Percentiles rank a stretch among this genome's conserved stretches.
phyloP scores from a whole-genome alignment of 2,888 invertebrate species.

The Hedya salicella region DNA sequence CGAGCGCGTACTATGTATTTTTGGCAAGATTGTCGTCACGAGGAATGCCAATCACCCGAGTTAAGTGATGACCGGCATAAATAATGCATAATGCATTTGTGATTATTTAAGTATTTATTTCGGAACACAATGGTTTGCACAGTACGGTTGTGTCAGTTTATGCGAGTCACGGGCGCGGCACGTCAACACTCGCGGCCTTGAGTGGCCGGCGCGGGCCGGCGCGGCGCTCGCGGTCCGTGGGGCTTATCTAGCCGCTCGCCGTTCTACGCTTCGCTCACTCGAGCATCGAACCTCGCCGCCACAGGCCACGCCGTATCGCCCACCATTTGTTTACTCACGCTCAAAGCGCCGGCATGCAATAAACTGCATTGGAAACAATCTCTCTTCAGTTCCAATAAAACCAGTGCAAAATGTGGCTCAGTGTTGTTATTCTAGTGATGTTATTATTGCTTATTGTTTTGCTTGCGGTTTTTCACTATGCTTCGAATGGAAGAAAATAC shows the following conservation, averaged over 20 bases:
- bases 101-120: slow-evolving; percentile 60
- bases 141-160: slow-evolving; percentile 56
- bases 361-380: slow-evolving; percentile 9
- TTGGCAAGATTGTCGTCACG: slow-evolving; percentile 15
- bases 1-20: slow-evolving; percentile 17
- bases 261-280: slow-evolving; percentile 65
- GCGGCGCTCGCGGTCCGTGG: slow-evolving; percentile 52
- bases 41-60: slow-evolving; percentile 20
- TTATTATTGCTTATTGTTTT: slow-evolving; percentile 60
- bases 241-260: slow-evolving; percentile 73
- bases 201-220: slow-evolving; percentile 48
- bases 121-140: slow-evolving; percentile 68
- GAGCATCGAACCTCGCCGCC: slow-evolving; percentile 61
- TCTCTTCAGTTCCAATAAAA: slow-evolving; percentile 48
- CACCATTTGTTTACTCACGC: slow-evolving; percentile 68
- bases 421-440: slow-evolving; percentile 62
- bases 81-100: slow-evolving; percentile 44
- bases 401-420: slow-evolving; percentile 62
- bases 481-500: slow-evolving; percentile 74
- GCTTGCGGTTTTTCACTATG: slow-evolving; percentile 70
- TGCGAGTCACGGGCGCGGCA: slow-evolving; percentile 73
- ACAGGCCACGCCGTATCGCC: slow-evolving; percentile 53
- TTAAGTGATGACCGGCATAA: slow-evolving; percentile 25
- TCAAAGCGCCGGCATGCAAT: slow-evolving; percentile 64
- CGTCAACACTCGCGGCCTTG: slow-evolving; percentile 74